Conservation (phyloP, 1,140 invertebrate species). For the Notospermus geniculatus region DNA sequence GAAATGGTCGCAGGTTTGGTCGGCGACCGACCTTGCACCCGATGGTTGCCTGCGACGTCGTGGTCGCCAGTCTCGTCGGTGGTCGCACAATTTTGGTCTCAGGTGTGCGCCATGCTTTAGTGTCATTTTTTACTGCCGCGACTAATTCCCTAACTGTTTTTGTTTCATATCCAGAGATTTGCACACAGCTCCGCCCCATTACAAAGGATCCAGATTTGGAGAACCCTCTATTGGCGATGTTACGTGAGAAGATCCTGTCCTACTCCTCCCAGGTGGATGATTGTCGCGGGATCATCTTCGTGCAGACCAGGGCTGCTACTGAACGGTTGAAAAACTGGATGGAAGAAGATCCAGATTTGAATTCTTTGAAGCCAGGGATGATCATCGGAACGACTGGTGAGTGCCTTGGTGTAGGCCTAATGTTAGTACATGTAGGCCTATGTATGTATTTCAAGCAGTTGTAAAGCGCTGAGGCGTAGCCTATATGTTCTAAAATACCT, state of each 20-base stretch:
- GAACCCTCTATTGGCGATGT: slow-evolving; percentile 35
- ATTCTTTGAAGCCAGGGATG: slow-evolving; percentile 28
- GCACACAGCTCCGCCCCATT: too few species aligned
- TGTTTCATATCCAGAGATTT: neutral
- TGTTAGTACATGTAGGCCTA: too few species aligned
- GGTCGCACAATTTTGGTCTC: too few species aligned
- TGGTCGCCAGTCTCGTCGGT: too few species aligned
- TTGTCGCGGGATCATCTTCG: slow-evolving; percentile 37
- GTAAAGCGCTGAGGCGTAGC: neutral
- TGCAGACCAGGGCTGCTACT: slow-evolving; percentile 37
- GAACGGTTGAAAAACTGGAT: slow-evolving; percentile 34
- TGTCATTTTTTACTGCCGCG: too few species aligned
- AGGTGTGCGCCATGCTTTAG: too few species aligned
- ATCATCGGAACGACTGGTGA: slow-evolving; percentile 31
- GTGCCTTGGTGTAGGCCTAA: too few species aligned
- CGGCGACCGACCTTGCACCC: too few species aligned
- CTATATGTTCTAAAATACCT: too few species aligned
- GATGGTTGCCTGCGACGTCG: too few species aligned
- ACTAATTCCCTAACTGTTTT: neutral
- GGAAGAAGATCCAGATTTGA: slow-evolving; percentile 26
- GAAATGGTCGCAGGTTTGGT: too few species aligned
- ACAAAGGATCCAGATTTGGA: slow-evolving; percentile 5
- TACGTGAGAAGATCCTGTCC: slow-evolving; percentile 25
- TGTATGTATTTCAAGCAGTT: neutral
- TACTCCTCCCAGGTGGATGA: slow-evolving; percentile 26